Percentiles rank a stretch among this genome's conserved stretches.
Evolutionary conservation across 2,888 invertebrate species (phyloP).

Genomic region (Neuroscelio doddi): DNA sequence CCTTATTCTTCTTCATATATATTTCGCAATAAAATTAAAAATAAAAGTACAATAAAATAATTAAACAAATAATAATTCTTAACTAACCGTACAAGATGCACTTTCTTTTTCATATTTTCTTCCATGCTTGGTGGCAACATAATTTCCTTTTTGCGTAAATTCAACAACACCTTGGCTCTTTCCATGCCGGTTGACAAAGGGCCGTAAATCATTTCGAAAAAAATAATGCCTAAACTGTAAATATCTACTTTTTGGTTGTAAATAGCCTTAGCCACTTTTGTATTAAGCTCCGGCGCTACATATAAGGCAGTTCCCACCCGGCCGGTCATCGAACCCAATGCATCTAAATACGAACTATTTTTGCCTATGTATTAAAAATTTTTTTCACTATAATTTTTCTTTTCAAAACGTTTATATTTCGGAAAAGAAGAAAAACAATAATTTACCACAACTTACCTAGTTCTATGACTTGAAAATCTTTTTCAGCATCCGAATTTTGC

Average conservation of each 20-base stretch:
- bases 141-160: constrained; percentile 81
- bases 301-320: constrained; percentile 96
- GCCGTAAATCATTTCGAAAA: constrained; percentile 95
- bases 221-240: constrained; percentile 87
- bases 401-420: no score
- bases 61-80: constrained; percentile 28
- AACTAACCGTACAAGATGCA: constrained; percentile 77
- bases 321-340: constrained; percentile 78
- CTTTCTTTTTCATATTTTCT: constrained; percentile 75
- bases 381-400: neutral
- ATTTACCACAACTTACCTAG: constrained; percentile 57
- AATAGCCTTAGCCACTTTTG: constrained; percentile 79
- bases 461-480: constrained; percentile 56
- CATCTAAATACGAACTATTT: constrained; percentile 64
- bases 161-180: constrained; percentile 83
- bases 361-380: constrained; percentile 49
- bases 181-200: constrained; percentile 93
- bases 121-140: constrained; percentile 82
- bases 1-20: no score
- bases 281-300: constrained; percentile 92
- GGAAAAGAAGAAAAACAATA: neutral
- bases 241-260: constrained; percentile 90
- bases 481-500: constrained; percentile 54
- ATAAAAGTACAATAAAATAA: no score
- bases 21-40: no score